These are phyloP conservation scores for Lepus europaeus DNA, from an alignment of 2,113 vertebrate species.

Conservation along the genomic window DNA sequence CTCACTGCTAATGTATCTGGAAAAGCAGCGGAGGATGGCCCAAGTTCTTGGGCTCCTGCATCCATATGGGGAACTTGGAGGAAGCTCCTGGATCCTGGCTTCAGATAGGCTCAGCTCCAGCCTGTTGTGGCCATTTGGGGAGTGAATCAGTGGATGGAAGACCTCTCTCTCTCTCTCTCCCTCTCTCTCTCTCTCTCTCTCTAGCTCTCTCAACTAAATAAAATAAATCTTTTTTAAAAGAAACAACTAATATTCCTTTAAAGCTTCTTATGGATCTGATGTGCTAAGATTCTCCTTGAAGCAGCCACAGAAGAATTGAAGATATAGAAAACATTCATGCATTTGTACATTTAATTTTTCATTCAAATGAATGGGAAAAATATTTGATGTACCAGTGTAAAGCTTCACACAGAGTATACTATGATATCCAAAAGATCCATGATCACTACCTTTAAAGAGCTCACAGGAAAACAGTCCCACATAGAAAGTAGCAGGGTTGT, in stretches of 20 bases:
- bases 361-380: not conserved
- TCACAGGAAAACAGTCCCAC: not conserved
- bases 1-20: too few relatives aligned
- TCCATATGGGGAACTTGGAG: too few relatives aligned
- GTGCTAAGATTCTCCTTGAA: not conserved
- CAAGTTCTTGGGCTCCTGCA: too few relatives aligned
- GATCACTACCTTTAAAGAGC: not conserved
- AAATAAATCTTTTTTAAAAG: too few relatives aligned
- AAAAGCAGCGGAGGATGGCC: too few relatives aligned
- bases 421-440: not conserved
- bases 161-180: too few relatives aligned
- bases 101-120: too few relatives aligned
- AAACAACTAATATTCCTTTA: not conserved
- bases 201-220: too few relatives aligned
- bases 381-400: not conserved
- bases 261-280: not conserved
- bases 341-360: not conserved
- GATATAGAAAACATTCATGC: not conserved
- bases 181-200: too few relatives aligned
- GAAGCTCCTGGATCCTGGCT: too few relatives aligned
- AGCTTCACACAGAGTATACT: not conserved
- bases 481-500: not conserved
- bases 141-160: too few relatives aligned
- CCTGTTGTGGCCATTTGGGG: too few relatives aligned
- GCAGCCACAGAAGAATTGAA: not conserved